Percentiles rank a stretch among this genome's conserved stretches.
Conservation (phyloP, 2,888 invertebrate genomes). For the Athalia cordata region DNA sequence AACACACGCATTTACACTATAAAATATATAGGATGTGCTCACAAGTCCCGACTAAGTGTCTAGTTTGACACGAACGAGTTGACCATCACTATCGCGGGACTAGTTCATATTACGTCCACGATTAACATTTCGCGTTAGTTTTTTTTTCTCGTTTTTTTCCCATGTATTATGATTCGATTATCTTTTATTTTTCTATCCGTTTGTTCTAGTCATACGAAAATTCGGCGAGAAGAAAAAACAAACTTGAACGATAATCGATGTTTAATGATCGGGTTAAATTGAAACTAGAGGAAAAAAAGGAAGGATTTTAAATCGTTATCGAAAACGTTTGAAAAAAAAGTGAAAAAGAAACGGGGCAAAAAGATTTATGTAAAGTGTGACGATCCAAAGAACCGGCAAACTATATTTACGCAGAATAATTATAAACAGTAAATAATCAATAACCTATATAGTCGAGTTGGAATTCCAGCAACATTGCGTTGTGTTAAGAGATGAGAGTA, state of each 20-base stretch:
- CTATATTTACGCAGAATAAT: not conserved
- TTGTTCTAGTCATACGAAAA: too few relatives aligned
- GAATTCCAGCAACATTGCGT: slow-evolving; percentile 32
- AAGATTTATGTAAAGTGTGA: not conserved
- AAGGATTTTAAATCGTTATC: not conserved
- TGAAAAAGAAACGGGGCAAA: not conserved
- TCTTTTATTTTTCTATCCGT: not conserved
- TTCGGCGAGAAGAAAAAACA: too few relatives aligned
- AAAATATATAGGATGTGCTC: not conserved
- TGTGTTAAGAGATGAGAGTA: too few relatives aligned
- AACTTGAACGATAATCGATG: not conserved
- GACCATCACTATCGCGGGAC: slow-evolving; percentile 16
- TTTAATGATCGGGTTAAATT: not conserved
- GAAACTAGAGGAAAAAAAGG: not conserved
- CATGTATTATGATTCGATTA: not conserved
- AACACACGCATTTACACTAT: too few relatives aligned
- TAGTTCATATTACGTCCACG: not conserved
- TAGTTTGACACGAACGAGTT: slow-evolving; percentile 34
- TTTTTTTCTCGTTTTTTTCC: not conserved
- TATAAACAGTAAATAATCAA: not conserved
- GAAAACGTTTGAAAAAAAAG: not conserved
- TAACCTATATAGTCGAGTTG: slow-evolving; percentile 39
- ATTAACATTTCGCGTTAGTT: not conserved
- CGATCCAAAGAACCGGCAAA: too few relatives aligned
- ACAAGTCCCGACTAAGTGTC: slow-evolving; percentile 16